Percentiles rank a stretch among this genome's conserved stretches.
phyloP scores from a whole-genome alignment of 2,797 vertebrate species.

The Pseudocheirus occidentalis region DNA sequence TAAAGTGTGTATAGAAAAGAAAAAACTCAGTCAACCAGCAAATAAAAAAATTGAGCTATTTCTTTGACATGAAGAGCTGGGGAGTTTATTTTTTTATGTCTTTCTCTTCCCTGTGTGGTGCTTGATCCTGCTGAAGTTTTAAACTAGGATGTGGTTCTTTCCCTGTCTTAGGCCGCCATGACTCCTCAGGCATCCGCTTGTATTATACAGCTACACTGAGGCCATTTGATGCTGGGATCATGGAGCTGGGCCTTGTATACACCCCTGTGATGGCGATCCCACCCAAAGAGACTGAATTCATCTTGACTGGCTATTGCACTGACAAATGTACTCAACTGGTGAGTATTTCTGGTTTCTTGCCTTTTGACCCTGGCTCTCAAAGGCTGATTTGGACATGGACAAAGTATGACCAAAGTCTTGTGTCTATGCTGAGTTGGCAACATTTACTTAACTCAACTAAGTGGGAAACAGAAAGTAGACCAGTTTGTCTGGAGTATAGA shows the following conservation, averaged over 20 bases:
- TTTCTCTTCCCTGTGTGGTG: fast-evolving
- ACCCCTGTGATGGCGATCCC: constrained; percentile 96
- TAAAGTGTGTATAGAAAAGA: fast-evolving
- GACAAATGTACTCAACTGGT: constrained; percentile 93
- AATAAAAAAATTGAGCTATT: neutral
- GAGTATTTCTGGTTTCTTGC: constrained; percentile 64
- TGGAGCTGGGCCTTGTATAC: constrained; percentile 98
- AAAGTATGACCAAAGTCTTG: neutral
- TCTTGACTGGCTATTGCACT: constrained; percentile 93
- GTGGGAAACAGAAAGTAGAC: neutral
- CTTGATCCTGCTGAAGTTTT: neutral
- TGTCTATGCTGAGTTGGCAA: neutral
- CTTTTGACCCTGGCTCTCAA: neutral
- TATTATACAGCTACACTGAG: constrained; percentile 90
- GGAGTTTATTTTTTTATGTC: neutral
- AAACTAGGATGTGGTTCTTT: neutral
- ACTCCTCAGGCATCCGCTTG: constrained; percentile 94
- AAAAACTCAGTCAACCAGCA: fast-evolving
- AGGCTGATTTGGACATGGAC: fast-evolving
- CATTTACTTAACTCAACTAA: neutral
- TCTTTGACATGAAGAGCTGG: neutral
- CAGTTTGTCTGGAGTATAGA: neutral
- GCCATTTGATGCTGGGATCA: constrained; percentile 91
- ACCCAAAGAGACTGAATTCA: constrained; percentile 87
- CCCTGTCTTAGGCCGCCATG: constrained; percentile 84